Base-by-base conservation (phyloP, 1,140 invertebrate species). In the Lordiphosa clarofinis region DNA sequence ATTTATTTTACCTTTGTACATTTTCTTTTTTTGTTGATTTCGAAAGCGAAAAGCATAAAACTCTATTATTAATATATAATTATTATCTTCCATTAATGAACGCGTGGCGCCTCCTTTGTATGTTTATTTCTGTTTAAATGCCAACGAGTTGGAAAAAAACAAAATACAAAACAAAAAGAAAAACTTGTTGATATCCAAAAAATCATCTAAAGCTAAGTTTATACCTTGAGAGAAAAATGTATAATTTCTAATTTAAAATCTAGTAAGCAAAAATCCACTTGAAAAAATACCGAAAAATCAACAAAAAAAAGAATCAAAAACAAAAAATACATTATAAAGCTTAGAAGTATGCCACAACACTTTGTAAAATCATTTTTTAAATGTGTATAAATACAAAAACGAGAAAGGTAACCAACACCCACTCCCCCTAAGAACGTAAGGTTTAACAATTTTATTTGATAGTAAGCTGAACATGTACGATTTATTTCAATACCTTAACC, bases 361-460 rank as follows among this genome's bases (percentile, higher is more conserved):
- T 66, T 70, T 84, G 78, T 82, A 86, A 84, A 82, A 82, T 84
- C 73, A 63, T 84, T 84, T 81, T 81, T 78, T 73, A 82, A 78
- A 63, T 68, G 69, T 86, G 78, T 84, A 66, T 73, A 76, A 56
- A 68, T 61, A 61, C 46, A 70, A 38, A 43, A 60, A 53, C 59
- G 28, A 33, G 24, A 35, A 61, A 49, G 53, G 47, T 62, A 65
- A 31, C 24, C 43, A 12, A 4, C 15, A 11, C 38, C 8, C 39
- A 9, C 8, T 12, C 11, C 43, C 63, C 61, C 48, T 60, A 75
- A 71, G 46, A 65, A 43, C 55, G 39, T 82, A 82, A 65, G 76
- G 43, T 68, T 52, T 31, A 57, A 60, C 28, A 55, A 47, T 70
- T 76, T 73, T 70, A 73, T 64, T 82, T 82, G 47, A 69, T 31